These are phyloP conservation scores for Leistus spinibarbis DNA, from an alignment of 2,888 invertebrate species.

Conservation along the genomic window DNA sequence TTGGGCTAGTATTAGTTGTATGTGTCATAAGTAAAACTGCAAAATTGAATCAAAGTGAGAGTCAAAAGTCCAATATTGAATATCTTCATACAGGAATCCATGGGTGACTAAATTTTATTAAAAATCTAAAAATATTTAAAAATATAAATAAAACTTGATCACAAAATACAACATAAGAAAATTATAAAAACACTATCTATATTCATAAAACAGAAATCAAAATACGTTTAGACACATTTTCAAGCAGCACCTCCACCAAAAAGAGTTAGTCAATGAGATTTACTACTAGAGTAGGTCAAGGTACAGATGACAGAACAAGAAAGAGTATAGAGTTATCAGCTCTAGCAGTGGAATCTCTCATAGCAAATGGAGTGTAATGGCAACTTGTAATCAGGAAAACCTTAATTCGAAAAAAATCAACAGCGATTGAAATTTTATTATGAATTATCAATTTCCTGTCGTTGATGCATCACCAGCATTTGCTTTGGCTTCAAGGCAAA, in stretches of 20 bases:
- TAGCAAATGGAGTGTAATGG: no score
- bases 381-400: no score
- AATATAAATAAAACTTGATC: background rate
- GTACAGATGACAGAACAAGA: background rate
- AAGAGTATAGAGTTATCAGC: background rate
- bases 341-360: background rate
- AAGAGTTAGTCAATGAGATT: slow-evolving; percentile 3
- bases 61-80: background rate
- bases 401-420: no score
- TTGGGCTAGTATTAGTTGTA: background rate
- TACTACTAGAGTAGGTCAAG: background rate
- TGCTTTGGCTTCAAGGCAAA: background rate
- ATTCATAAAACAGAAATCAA: background rate
- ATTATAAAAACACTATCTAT: background rate
- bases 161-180: background rate
- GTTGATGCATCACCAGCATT: background rate
- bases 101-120: slow-evolving; percentile 4
- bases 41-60: no score
- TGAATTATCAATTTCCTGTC: no score
- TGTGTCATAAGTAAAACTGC: no score
- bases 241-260: background rate
- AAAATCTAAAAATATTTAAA: slow-evolving; percentile 5
- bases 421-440: no score
- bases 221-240: slow-evolving; percentile 38
- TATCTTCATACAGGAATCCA: slow-evolving; percentile 1